phyloP scores from a whole-genome alignment of 2,113 vertebrate genomes.

The Glaucidium brasilianum region DNA sequence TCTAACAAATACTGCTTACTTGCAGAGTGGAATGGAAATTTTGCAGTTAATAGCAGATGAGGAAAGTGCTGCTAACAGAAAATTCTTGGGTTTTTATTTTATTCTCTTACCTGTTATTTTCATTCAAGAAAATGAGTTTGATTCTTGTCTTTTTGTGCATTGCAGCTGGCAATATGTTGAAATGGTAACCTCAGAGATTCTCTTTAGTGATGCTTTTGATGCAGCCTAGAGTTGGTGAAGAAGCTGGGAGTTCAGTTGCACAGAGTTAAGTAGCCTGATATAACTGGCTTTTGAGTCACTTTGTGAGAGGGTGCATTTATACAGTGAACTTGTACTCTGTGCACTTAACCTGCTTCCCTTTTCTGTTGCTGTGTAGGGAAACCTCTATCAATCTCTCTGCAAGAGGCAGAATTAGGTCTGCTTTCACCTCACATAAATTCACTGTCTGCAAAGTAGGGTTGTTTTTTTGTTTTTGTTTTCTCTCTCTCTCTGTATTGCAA shows the following conservation, averaged over 20 bases:
- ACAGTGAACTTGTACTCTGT: neutral
- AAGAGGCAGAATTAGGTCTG: neutral
- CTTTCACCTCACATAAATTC: neutral
- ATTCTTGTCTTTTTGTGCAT: neutral
- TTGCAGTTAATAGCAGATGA: neutral
- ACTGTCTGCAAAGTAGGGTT: neutral
- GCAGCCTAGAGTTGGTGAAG: neutral
- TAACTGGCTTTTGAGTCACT: neutral
- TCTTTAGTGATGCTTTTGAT: neutral
- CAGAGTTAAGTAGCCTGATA: neutral
- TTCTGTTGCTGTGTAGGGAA: neutral
- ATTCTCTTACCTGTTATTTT: neutral
- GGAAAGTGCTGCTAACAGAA: neutral
- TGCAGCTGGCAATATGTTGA: neutral
- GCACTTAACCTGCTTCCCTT: neutral
- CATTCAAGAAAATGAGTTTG: neutral
- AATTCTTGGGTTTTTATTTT: neutral
- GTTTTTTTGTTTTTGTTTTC: neutral
- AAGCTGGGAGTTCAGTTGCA: neutral
- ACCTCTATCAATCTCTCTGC: neutral
- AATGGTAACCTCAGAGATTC: neutral
- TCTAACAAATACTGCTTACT: neutral
- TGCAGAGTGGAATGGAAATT: neutral
- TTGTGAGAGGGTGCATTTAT: neutral
- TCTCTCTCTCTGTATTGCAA: neutral